Percentiles rank a stretch among this genome's conserved stretches.
These are phyloP conservation scores for Eupeodes latifasciatus DNA, from an alignment of 2,888 invertebrate genomes.

Conservation along the genomic window DNA sequence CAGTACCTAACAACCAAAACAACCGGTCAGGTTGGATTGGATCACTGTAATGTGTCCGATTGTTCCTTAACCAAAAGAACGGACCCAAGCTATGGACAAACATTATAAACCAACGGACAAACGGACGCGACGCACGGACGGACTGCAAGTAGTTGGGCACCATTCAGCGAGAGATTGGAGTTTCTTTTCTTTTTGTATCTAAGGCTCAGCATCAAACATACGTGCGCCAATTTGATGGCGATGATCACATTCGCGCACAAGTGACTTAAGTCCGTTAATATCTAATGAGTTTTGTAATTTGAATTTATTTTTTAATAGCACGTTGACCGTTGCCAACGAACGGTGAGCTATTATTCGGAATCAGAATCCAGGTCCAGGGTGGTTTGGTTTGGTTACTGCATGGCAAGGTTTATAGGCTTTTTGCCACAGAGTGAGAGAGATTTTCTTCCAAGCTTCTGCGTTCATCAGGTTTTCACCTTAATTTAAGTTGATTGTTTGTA, in stretches of 20 bases:
- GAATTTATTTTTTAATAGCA: conserved; percentile 75
- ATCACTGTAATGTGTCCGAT: conserved; percentile 72
- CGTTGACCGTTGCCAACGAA: conserved; percentile 66
- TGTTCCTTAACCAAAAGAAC: conserved; percentile 57
- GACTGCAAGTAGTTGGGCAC: conserved; percentile 39
- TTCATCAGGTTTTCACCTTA: conserved; percentile 64
- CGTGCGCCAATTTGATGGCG: conserved; percentile 74
- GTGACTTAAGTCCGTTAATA: conserved; percentile 75
- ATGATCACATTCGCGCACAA: conserved; percentile 76
- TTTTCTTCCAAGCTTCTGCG: not conserved
- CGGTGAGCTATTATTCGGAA: conserved; percentile 64
- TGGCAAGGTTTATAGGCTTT: conserved; percentile 36
- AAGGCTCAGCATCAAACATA: conserved; percentile 26
- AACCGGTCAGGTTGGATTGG: conserved; percentile 76
- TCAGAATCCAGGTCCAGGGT: conserved; percentile 31
- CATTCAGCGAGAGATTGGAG: conserved; percentile 14
- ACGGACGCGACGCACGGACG: conserved; percentile 23
- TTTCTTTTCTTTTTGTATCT: not conserved
- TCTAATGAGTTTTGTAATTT: conserved; percentile 76
- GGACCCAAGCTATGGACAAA: conserved; percentile 49
- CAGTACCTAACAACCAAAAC: conserved; percentile 69
- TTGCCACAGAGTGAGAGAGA: not conserved
- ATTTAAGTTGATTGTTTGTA: conserved; percentile 74
- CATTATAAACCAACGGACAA: not conserved
- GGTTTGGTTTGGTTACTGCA: not conserved